Evolutionary conservation across 2,797 vertebrate genomes (phyloP), one percentile per base, ranked within the genome.

Genomic region (Premnoplex brunnescens): DNA sequence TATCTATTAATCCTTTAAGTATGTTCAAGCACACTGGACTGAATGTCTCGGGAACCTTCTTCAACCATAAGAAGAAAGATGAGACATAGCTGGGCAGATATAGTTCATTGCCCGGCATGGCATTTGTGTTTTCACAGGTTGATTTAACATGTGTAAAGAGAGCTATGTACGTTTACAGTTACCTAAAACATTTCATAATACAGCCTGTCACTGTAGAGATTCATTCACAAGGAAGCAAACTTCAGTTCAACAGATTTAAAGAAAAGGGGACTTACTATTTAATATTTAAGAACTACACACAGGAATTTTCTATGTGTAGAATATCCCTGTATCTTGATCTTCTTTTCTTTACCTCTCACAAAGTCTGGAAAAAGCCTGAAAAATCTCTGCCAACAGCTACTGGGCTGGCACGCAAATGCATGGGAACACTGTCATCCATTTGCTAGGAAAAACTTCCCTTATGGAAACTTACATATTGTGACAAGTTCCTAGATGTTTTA

Each of bases 1-100:
- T 8, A 81, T 76, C 91, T 85, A 67, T 44, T 92, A 94, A 82
- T 87, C 81, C 66, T 80, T 79, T 80, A 91, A 73, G n/a, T n/a
- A 46, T 46, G 79, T 67, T 91, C 39, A 83, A 89, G 69, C 64
- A 67, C 6, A 77, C 62, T 56, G 36, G 48, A 88, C 51, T 34
- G n/a, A 67, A 82, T 75, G 36, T n/a, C 46, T 93, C 51, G 48
- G 52, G 63, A 85, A 67, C 34, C 8, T 58, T 84, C 72, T 26
- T 51, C 37, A 85, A 4, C n/a, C 30, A 60, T 28, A 59, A 88
- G 16, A 66, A 92, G 26, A 66, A 59, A 43, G 27, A 89, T 24
- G 90, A 92, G 73, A 78, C 30, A 59, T 74, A 91, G 41, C 37
- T 86, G 85, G 34, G 87, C 74, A 92, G 48, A 73, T 20, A 32